Conservation (phyloP, 2,888 invertebrate species). For the Dorcus hopei region DNA sequence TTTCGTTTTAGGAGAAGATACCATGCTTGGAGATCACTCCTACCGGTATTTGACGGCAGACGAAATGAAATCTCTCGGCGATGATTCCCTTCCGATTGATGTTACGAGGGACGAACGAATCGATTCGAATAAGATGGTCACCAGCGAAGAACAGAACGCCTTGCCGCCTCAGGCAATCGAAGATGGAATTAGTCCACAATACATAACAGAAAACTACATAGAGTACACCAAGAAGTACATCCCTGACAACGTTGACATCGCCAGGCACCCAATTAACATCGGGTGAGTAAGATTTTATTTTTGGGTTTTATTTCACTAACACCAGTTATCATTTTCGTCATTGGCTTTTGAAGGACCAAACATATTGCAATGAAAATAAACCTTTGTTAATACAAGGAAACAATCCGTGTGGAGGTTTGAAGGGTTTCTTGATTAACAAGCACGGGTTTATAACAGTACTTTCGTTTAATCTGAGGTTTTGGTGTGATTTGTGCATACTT, state of each 20-base stretch:
- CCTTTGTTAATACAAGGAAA: no score
- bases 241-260: slow-evolving; percentile 57
- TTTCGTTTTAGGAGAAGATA: slow-evolving; percentile 74
- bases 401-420: no score
- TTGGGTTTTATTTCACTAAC: neutral
- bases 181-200: slow-evolving; percentile 63
- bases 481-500: no score
- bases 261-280: slow-evolving; percentile 60
- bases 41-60: slow-evolving; percentile 92
- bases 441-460: no score
- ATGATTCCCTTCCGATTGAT: slow-evolving; percentile 90
- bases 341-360: no score
- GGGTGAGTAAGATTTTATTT: slow-evolving; percentile 53
- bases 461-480: no score
- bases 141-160: slow-evolving; percentile 49
- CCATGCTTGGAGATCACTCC: slow-evolving; percentile 83
- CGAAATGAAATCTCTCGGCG: slow-evolving; percentile 92
- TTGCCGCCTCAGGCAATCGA: slow-evolving; percentile 58
- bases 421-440: no score
- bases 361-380: no score
- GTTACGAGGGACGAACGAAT: slow-evolving; percentile 87
- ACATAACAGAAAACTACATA: slow-evolving; percentile 52
- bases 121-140: slow-evolving; percentile 62
- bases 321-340: no score
- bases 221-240: slow-evolving; percentile 56